Conservation (phyloP, 2,797 vertebrate genomes). For the Spheniscus humboldti region DNA sequence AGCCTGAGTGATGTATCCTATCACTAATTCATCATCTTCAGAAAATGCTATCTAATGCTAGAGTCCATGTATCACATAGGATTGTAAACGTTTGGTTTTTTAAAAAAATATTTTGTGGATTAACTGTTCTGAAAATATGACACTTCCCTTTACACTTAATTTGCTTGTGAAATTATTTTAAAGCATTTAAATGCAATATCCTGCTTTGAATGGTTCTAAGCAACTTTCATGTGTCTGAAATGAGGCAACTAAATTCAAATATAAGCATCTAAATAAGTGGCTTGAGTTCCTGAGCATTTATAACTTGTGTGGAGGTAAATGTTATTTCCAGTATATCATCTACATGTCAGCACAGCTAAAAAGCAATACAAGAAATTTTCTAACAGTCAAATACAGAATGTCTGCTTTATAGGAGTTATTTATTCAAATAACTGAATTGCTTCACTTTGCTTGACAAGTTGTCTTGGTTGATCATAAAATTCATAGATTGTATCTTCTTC, state of each 20-base stretch:
- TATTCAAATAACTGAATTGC: conserved; percentile 28
- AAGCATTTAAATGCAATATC: not conserved
- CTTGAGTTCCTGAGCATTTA: not conserved
- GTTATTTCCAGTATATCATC: not conserved
- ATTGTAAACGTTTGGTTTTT: not conserved
- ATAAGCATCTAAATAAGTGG: not conserved
- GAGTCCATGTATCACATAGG: not conserved
- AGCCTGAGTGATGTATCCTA: not conserved
- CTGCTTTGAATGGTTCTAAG: not conserved
- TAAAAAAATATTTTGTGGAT: not conserved
- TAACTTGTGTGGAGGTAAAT: not conserved
- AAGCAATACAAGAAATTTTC: not conserved
- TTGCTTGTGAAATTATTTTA: not conserved
- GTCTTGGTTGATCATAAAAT: not conserved
- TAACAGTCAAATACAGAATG: not conserved
- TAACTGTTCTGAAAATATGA: not conserved
- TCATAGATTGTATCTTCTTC: not conserved
- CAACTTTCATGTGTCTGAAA: not conserved
- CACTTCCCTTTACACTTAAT: not conserved
- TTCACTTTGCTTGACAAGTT: conserved; percentile 8
- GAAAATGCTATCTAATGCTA: not conserved
- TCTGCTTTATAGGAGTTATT: not conserved
- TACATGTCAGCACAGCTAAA: not conserved
- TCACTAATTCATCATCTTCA: not conserved
- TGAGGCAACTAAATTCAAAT: not conserved